These are phyloP conservation scores for Salvator merianae DNA, from an alignment of 2,113 vertebrate species.

Conservation along the genomic window DNA sequence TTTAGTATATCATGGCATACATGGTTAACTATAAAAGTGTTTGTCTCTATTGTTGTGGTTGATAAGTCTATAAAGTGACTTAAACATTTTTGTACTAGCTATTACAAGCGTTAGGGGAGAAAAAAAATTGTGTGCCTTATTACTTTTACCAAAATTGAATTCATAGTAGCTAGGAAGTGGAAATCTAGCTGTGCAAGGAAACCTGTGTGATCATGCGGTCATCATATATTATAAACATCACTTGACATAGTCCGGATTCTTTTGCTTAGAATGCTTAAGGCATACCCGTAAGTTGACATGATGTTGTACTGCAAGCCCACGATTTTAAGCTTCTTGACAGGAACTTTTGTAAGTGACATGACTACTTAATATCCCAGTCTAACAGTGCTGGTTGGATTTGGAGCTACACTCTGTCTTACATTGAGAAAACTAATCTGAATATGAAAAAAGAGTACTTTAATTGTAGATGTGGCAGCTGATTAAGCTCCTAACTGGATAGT, in stretches of 20 bases:
- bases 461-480: not conserved
- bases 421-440: not conserved
- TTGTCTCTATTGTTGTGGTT: not conserved
- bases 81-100: no score
- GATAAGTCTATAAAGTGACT: not conserved
- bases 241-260: not conserved
- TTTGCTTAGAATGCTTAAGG: not conserved
- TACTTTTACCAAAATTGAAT: not conserved
- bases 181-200: not conserved
- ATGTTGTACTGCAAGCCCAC: not conserved
- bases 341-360: not conserved
- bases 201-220: not conserved
- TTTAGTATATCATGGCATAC: not conserved
- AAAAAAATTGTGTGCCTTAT: not conserved
- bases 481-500: not conserved
- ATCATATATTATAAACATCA: not conserved
- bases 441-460: not conserved
- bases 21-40: not conserved
- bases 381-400: not conserved
- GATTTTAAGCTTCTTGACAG: not conserved
- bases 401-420: not conserved
- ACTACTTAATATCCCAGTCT: not conserved
- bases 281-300: not conserved
- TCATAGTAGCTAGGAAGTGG: not conserved
- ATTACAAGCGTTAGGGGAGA: not conserved